Percentiles rank a stretch among this genome's conserved stretches.
Evolutionary conservation across 2,797 vertebrate species (phyloP).

Genomic region (Molothrus aeneus): DNA sequence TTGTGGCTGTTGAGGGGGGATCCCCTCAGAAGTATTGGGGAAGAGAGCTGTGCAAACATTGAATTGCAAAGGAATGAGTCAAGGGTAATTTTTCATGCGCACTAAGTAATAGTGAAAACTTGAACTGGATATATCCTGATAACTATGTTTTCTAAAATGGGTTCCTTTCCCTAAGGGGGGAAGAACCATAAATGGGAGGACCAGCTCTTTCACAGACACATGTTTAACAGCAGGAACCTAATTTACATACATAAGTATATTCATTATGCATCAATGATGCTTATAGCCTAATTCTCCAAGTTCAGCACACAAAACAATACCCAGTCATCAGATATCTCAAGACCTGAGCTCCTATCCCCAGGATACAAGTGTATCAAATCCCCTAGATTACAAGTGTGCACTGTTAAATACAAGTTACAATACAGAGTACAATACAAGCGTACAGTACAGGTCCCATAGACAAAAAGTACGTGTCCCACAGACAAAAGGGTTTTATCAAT

Average conservation of each 20-base stretch:
- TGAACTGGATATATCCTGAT: neutral
- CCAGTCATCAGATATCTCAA: neutral
- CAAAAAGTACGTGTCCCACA: neutral
- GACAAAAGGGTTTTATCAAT: neutral
- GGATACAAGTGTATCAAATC: neutral
- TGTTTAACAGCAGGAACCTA: neutral
- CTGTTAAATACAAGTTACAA: neutral
- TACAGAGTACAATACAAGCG: neutral
- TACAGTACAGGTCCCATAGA: neutral
- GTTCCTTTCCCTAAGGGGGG: neutral
- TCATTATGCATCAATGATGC: neutral
- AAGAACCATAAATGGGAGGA: neutral
- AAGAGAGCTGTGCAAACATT: neutral
- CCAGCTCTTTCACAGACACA: neutral
- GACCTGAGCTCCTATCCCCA: neutral
- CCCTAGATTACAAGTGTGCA: neutral
- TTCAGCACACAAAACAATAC: neutral
- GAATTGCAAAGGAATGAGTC: neutral
- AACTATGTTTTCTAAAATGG: neutral
- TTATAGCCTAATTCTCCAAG: neutral
- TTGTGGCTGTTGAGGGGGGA: neutral
- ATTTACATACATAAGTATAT: neutral
- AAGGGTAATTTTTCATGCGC: neutral
- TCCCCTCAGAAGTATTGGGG: neutral
- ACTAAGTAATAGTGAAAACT: neutral